Evolutionary conservation across 1,140 invertebrate species (phyloP).

Genomic region (Drosophila virilis): DNA sequence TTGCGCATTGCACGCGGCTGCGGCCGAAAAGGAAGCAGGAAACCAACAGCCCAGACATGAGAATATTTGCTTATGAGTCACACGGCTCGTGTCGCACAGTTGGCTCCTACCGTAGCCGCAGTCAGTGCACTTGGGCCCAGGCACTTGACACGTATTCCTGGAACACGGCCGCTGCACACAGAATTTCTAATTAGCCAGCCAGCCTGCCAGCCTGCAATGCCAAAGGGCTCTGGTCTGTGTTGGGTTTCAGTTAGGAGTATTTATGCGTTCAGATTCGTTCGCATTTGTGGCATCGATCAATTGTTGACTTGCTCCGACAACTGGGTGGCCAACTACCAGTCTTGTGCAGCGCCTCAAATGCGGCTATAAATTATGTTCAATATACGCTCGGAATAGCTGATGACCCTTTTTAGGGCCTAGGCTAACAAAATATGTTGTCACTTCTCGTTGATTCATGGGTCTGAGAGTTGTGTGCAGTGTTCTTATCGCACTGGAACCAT

Average conservation of each 20-base stretch:
- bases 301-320: slow-evolving; percentile 53
- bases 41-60: slow-evolving; percentile 57
- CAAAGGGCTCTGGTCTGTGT: slow-evolving; percentile 29
- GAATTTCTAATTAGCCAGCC: slow-evolving; percentile 71
- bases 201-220: no score
- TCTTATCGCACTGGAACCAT: slow-evolving; percentile 13
- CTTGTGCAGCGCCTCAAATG: slow-evolving; percentile 58
- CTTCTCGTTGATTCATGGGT: slow-evolving; percentile 61
- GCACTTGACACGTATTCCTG: slow-evolving; percentile 63
- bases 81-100: slow-evolving; percentile 59
- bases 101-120: not conserved
- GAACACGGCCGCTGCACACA: slow-evolving; percentile 64
- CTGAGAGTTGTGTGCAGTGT: slow-evolving; percentile 14
- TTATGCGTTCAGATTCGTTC: slow-evolving; percentile 65
- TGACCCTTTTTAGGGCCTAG: slow-evolving; percentile 33
- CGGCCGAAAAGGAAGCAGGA: slow-evolving; percentile 72
- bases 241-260: slow-evolving; percentile 38
- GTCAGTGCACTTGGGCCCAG: slow-evolving; percentile 9
- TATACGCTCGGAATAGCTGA: slow-evolving; percentile 64
- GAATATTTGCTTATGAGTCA: slow-evolving; percentile 69
- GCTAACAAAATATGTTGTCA: slow-evolving; percentile 29
- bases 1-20: not conserved
- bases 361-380: slow-evolving; percentile 72
- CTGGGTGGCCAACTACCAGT: slow-evolving; percentile 70
- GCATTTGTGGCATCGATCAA: slow-evolving; percentile 66